A percentile compares a stretch with the other conserved stretches of the same genome.
Evolutionary conservation across 2,888 invertebrate genomes (phyloP).

Genomic region (Synergus umbraculus): DNA sequence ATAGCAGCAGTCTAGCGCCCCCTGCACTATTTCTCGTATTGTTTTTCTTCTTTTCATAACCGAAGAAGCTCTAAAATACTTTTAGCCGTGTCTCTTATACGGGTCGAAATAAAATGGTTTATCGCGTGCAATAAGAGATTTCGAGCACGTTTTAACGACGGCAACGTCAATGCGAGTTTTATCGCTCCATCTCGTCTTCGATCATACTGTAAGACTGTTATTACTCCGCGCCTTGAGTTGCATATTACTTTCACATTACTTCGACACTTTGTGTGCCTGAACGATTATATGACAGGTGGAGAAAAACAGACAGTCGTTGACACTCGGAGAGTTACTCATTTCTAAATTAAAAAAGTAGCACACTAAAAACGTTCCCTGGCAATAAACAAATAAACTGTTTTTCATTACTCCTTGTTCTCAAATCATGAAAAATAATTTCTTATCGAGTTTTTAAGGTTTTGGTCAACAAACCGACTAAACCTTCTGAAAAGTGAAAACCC

Average conservation of each 20-base stretch:
- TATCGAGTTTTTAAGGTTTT: not conserved
- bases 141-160: conserved; percentile 59
- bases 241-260: conserved; percentile 65
- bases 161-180: conserved; percentile 63
- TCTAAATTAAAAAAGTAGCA: conserved; percentile 3
- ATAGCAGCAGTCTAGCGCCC: not conserved
- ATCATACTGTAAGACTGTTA: conserved; percentile 63
- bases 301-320: conserved; percentile 21
- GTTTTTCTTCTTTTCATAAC: not conserved
- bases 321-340: not conserved
- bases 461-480: too few species aligned
- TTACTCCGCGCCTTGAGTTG: conserved; percentile 58
- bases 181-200: conserved; percentile 65
- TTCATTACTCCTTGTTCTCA: not conserved
- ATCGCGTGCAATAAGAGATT: conserved; percentile 63
- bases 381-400: not conserved
- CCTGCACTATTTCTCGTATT: not conserved
- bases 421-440: not conserved
- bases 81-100: conserved; percentile 34
- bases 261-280: conserved; percentile 46
- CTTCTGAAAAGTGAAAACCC: too few species aligned
- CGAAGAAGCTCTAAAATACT: conserved; percentile 13
- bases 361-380: not conserved
- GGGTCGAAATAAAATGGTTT: conserved; percentile 63
- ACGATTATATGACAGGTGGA: conserved; percentile 18